Evolutionary conservation across 2,113 vertebrate genomes (phyloP), one percentile per base, ranked within the genome.

Genomic region (Mus spicilegus): DNA sequence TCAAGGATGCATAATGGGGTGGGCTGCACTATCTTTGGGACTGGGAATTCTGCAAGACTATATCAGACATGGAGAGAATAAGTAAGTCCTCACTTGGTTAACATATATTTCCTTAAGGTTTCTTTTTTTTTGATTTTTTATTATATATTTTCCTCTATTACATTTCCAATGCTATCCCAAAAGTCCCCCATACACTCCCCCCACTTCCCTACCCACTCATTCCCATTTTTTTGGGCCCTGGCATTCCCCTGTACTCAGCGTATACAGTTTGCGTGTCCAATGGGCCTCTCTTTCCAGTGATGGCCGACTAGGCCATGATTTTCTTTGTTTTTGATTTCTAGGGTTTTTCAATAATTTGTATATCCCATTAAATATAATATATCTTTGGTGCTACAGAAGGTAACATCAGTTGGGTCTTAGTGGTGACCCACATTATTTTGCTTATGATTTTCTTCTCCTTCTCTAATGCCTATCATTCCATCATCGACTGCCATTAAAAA

Each of bases 291-390:
- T n/a, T n/a, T n/a, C n/a, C n/a, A n/a, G n/a, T n/a, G n/a, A n/a
- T n/a, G n/a, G n/a, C n/a, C n/a, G n/a, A n/a, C n/a, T n/a, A n/a
- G n/a, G n/a, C n/a, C 0, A 58, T 75, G 75, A 0, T 73, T 88
- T 92, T 0, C 19, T 93, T 86, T 85, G 16, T 13, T 90, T 92
- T 90, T 90, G 22, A 81, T 69, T 95, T 85, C 6, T 86, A 89
- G 33, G 3, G 87, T 9, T n/a, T 69, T 93, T 86, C 20, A 72
- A 61, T 1, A 61, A 75, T 39, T 39, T 54, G 39, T 56, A 69
- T 24, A 28, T 0, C 4, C 51, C 82, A 95, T 11, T 51, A 17
- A 89, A 87, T 69, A 0, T 58, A 91, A 1, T n/a, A 24, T 72
- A 78, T 91, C 8, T 13, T 70, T 72, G 30, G 7, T 72, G 11